Evolutionary conservation across 2,113 vertebrate species (phyloP), one percentile per base, ranked within the genome.

Genomic region (Pao palembangensis): DNA sequence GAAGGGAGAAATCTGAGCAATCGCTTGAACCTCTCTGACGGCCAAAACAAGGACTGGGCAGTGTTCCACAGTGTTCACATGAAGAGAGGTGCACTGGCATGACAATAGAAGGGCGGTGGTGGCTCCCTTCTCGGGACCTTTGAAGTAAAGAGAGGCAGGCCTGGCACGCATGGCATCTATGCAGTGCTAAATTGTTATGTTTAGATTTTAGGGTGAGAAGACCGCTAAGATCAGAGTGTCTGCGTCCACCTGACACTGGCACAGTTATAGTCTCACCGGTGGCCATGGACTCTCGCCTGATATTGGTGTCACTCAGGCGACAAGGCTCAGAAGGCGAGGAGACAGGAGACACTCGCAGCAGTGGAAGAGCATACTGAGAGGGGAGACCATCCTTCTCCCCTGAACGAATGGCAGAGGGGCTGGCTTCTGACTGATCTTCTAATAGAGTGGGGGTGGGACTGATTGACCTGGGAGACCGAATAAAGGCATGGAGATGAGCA

Each of bases 221-320:
- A 48, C 66, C 61, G 25, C 78, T 82, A 12, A 89, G 60, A 78
- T 90, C 89, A 11, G 89, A 90, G 61, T 86, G 82, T 61, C 82
- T 73, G 31, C 75, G 83, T 64, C 50, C 80, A 52, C 60, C 47
- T 12, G 4, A 44, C 21, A 34, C 20, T 28, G 69, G 65, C 21
- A 56, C 1, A 12, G 58, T 18, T 21, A 66, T 31, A 23, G 57
- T 75, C 15, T 57, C 61, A 28, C 17, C 49, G 17, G 1, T 4
- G 0, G 23, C 0, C 1, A 51, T 69, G 8, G 69, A 58, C 25
- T 73, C 55, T 3, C 34, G 50, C 3, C 46, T 46, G 65, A 87
- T 5, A 0, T 44, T 1, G 0, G 85, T 74, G 63, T 89, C 82
- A 15, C 90, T 89, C 23, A 75, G 74, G 51, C 84, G 85, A 8